A percentile compares a stretch with the other conserved stretches of the same genome.
Evolutionary conservation across 2,113 vertebrate species (phyloP).

Genomic region (Odobenus rosmarus): DNA sequence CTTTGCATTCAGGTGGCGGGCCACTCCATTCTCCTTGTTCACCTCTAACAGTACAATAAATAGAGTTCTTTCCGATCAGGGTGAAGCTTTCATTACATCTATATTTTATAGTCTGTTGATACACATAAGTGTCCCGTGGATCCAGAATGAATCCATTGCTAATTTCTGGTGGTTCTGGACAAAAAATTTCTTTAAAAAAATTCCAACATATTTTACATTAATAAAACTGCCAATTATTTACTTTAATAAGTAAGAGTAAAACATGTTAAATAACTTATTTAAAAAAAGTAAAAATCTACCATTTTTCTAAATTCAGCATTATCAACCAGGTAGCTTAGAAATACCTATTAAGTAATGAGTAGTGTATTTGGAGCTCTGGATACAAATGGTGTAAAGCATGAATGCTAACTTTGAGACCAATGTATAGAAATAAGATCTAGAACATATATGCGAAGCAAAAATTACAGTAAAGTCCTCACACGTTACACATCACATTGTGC

Average conservation of each 20-base stretch:
- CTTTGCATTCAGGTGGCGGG: constrained; percentile 42
- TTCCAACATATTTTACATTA: background rate
- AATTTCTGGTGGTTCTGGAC: constrained; percentile 49
- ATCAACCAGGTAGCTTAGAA: background rate
- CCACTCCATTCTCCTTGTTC: constrained; percentile 43
- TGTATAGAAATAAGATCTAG: background rate
- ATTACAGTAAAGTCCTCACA: background rate
- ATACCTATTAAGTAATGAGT: background rate
- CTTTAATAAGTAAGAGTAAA: background rate
- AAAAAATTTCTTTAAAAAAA: constrained; percentile 64
- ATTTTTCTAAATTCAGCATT: background rate
- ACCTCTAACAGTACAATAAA: background rate
- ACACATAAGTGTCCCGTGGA: background rate
- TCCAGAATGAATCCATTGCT: background rate
- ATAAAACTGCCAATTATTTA: background rate
- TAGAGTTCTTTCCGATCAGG: background rate
- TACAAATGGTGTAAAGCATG: background rate
- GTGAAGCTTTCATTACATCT: background rate
- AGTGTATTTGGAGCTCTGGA: background rate
- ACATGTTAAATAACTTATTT: background rate
- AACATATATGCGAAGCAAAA: background rate
- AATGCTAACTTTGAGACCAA: background rate
- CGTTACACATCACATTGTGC: background rate
- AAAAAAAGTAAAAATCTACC: background rate
- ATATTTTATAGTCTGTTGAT: background rate